These are phyloP conservation scores for Fregetta grallaria DNA, from an alignment of 2,113 vertebrate species.

Conservation along the genomic window DNA sequence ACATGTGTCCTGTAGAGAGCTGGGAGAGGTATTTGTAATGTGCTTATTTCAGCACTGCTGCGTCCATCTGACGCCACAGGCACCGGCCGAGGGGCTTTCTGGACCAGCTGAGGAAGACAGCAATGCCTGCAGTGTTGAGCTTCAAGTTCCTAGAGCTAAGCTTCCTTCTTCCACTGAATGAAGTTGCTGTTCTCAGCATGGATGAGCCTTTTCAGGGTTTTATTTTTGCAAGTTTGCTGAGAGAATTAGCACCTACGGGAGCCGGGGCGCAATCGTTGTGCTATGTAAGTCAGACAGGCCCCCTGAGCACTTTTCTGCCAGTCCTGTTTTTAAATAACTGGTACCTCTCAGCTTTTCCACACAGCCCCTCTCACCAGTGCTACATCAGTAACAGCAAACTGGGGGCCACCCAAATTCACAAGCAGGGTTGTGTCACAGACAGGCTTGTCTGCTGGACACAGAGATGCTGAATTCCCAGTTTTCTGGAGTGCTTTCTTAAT, in stretches of 20 bases:
- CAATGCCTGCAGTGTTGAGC: conserved; percentile 20
- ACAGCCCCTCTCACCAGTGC: background rate
- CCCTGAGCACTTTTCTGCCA: background rate
- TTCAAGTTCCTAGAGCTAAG: background rate
- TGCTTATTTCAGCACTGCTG: background rate
- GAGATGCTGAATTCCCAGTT: background rate
- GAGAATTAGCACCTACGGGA: conserved; percentile 59
- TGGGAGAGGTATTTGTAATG: background rate
- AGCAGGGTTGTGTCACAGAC: background rate
- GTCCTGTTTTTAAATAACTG: background rate
- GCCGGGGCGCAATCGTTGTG: background rate
- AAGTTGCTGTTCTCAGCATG: conserved; percentile 55
- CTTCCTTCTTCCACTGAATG: conserved; percentile 33
- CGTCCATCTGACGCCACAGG: background rate
- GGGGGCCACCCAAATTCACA: background rate
- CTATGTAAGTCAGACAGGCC: conserved; percentile 16
- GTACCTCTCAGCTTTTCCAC: background rate
- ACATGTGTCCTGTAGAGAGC: background rate
- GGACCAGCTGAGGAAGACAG: background rate
- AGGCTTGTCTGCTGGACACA: background rate
- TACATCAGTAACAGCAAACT: background rate
- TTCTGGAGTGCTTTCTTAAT: background rate
- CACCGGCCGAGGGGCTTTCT: background rate
- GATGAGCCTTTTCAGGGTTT: conserved; percentile 60
- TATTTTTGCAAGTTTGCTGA: conserved; percentile 64